phyloP scores from a whole-genome alignment of 2,888 invertebrate genomes.

The Heliconius erato region DNA sequence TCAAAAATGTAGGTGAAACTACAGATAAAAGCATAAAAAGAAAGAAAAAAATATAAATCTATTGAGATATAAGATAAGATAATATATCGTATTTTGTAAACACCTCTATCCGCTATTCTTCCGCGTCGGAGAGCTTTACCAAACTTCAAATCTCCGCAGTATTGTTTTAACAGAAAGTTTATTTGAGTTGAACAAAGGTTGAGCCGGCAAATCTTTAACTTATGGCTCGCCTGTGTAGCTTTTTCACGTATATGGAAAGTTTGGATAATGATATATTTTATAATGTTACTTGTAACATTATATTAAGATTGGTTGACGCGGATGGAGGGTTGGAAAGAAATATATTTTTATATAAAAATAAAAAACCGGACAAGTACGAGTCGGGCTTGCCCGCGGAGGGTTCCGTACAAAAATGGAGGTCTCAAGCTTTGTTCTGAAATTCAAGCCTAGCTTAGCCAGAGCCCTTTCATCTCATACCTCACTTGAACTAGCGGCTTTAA shows the following conservation, averaged over 20 bases:
- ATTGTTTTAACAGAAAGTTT: slow-evolving; percentile 54
- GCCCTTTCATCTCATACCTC: too few species aligned
- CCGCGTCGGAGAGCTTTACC: slow-evolving; percentile 42
- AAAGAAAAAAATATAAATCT: not conserved
- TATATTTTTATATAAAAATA: too few species aligned
- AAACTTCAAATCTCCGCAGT: slow-evolving; percentile 53
- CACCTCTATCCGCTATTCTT: slow-evolving; percentile 24
- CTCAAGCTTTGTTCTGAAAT: too few species aligned
- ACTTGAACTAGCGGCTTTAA: too few species aligned
- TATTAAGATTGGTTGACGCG: not conserved
- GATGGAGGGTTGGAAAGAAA: too few species aligned
- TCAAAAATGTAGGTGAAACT: too few species aligned
- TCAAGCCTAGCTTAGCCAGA: too few species aligned
- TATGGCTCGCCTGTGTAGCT: slow-evolving; percentile 31
- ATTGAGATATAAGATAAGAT: not conserved
- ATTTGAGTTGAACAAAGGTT: slow-evolving; percentile 52
- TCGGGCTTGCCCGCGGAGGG: too few species aligned
- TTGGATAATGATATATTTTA: not conserved
- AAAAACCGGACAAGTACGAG: too few species aligned
- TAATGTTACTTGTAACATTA: not conserved
- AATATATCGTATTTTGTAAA: slow-evolving; percentile 27
- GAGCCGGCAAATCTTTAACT: slow-evolving; percentile 50
- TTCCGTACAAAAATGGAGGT: too few species aligned
- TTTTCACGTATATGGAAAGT: slow-evolving; percentile 17
- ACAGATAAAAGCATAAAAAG: too few species aligned